Conservation (phyloP, 2,888 invertebrate species). For the Flabesymbios commensalis region DNA sequence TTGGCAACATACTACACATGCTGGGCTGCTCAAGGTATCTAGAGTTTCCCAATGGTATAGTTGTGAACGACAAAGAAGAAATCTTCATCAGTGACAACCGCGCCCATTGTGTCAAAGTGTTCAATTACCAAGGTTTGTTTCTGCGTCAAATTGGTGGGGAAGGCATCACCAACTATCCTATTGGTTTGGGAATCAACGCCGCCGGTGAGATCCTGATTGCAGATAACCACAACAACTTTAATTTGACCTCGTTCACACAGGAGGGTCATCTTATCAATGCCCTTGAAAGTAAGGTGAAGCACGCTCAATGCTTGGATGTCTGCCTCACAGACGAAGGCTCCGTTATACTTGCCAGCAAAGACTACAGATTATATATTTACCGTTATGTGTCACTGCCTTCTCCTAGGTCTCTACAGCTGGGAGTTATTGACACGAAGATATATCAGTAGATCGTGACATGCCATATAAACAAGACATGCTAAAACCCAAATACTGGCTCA, state of each 20-base stretch:
- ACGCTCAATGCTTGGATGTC: conserved; percentile 34
- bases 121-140: conserved; percentile 30
- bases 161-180: conserved; percentile 28
- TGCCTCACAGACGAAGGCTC: conserved; percentile 28
- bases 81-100: conserved; percentile 99
- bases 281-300: conserved; percentile 31
- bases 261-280: conserved; percentile 30
- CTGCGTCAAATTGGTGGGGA: conserved; percentile 29
- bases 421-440: too few relatives aligned
- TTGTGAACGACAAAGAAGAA: conserved; percentile 98
- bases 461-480: too few relatives aligned
- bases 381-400: conserved; percentile 20
- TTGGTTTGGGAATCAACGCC: conserved; percentile 25
- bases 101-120: conserved; percentile 93
- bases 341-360: conserved; percentile 31
- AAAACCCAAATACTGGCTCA: too few relatives aligned
- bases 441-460: too few relatives aligned
- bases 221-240: conserved; percentile 37
- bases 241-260: conserved; percentile 32
- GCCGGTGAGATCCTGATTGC: conserved; percentile 30
- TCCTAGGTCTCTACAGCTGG: too few relatives aligned
- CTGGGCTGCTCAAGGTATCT: conserved; percentile 82
- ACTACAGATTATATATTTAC: conserved; percentile 31
- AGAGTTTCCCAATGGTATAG: conserved; percentile 99
- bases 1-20: conserved; percentile 94